A percentile compares a stretch with the other conserved stretches of the same genome.
phyloP scores from a whole-genome alignment of 2,888 invertebrate species.

The Dinocampus coccinellae region DNA sequence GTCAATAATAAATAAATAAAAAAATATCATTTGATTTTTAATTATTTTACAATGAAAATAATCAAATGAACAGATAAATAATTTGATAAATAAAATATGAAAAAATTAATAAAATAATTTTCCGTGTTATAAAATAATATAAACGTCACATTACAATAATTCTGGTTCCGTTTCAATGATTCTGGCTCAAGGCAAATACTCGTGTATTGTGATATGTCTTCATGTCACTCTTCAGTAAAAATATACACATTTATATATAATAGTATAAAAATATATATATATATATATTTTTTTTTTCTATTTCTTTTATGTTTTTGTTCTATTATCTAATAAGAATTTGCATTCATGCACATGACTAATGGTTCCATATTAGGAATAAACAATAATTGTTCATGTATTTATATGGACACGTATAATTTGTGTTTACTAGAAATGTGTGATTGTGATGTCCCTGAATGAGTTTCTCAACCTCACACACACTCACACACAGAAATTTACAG shows the following conservation, averaged over 20 bases:
- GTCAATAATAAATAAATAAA: neutral
- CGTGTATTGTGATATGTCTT: neutral
- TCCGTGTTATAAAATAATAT: conserved; percentile 43
- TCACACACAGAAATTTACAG: neutral
- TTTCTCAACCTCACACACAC: neutral
- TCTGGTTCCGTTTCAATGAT: conserved; percentile 64
- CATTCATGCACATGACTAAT: neutral
- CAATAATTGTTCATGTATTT: neutral
- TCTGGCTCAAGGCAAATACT: conserved; percentile 64
- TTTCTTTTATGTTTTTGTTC: no score
- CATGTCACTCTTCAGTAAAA: neutral
- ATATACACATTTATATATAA: neutral
- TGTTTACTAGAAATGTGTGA: neutral
- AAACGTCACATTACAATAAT: conserved; percentile 55
- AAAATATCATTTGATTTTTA: no score
- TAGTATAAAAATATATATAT: neutral
- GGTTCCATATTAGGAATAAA: neutral
- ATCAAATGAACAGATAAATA: neutral
- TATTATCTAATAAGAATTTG: no score
- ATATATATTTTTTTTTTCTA: neutral
- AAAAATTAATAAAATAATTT: conserved; percentile 11
- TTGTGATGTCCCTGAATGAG: neutral
- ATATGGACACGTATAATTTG: neutral
- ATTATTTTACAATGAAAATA: neutral
- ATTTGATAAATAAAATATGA: neutral